These are phyloP conservation scores for Tetanocera ferruginea DNA, from an alignment of 2,888 invertebrate species.

Conservation along the genomic window DNA sequence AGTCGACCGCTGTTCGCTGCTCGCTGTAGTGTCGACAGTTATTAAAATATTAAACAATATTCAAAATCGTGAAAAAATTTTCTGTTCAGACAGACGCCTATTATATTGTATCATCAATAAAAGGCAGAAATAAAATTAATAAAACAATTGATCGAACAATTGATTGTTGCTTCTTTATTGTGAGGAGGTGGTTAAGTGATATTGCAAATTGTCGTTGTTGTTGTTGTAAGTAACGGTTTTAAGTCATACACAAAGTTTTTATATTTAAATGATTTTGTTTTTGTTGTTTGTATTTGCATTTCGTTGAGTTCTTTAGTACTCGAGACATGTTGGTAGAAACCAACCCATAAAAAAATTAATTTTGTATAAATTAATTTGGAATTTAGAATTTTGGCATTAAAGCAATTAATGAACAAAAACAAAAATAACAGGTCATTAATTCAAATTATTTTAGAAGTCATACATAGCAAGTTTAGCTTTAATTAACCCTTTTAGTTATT, in stretches of 20 bases:
- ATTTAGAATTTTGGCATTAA: neutral
- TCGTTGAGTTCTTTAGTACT: no score
- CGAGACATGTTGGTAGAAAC: no score
- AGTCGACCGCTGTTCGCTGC: neutral
- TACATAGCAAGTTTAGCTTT: no score
- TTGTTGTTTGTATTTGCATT: no score
- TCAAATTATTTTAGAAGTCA: no score
- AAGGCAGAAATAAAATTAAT: neutral
- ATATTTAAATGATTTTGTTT: no score
- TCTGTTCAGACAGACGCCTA: neutral
- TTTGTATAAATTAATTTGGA: neutral
- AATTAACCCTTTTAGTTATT: no score
- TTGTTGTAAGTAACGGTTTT: constrained; percentile 1
- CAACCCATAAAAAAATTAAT: neutral
- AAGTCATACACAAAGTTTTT: neutral
- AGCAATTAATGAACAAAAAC: no score
- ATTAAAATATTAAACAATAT: neutral
- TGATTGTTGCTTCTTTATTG: neutral
- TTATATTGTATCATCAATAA: neutral
- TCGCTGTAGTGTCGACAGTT: neutral
- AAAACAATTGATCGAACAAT: constrained; percentile 26
- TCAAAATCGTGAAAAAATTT: neutral
- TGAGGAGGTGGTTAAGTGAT: neutral
- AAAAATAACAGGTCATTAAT: no score
- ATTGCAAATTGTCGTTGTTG: neutral